Base-by-base conservation (phyloP, 2,797 vertebrate species). In the Cynodonichthys magdalenae region DNA sequence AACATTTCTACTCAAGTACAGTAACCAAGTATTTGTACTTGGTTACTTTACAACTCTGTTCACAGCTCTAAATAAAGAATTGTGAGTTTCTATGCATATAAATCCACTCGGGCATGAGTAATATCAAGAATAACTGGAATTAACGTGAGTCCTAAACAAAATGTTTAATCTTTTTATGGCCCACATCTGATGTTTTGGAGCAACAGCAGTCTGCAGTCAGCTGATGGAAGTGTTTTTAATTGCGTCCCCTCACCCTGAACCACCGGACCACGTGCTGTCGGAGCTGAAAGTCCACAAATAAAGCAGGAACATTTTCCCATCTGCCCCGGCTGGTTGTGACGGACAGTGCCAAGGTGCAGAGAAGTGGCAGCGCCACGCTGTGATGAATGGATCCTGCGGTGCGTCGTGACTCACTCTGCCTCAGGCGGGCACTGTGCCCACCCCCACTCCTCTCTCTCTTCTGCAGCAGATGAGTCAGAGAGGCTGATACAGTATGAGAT, bases 381-480 rank as follows among this genome's bases (percentile, higher is more conserved):
- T 87, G 88, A 90, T 85, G 77, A 89, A 89, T 85, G 77, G 76
- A 53, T 79, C 81, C 85, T 82, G 86, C 74, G 78, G 79, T 74
- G 87, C 69, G 59, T 89, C 87, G 85, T 90, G 89, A 91, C 86
- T 90, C 83, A 85, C 81, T 81, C 74, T 10, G 62, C 81, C 72
- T 80, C 53, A 17, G 75, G 79, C 58, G 59, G 80, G 78, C 85
- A 64, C 62, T 9, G 56, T 77, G 77, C 83, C 77, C 80, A 69
- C 82, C 78, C 29, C 29, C 29, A 1, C 61, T 68, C 42, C 64
- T 62, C 67, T 81, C 52, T 65, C 69, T 64, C 83, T 82, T 66
- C 88, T 85, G 81, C 85, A 85, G 85, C 77, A 71, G 84, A 91
- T 92, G 91, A 92, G 87, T 90, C 90, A 92, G 81, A 89, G 77